Conservation (phyloP, 2,113 vertebrate species). For the Pituophis catenifer region DNA sequence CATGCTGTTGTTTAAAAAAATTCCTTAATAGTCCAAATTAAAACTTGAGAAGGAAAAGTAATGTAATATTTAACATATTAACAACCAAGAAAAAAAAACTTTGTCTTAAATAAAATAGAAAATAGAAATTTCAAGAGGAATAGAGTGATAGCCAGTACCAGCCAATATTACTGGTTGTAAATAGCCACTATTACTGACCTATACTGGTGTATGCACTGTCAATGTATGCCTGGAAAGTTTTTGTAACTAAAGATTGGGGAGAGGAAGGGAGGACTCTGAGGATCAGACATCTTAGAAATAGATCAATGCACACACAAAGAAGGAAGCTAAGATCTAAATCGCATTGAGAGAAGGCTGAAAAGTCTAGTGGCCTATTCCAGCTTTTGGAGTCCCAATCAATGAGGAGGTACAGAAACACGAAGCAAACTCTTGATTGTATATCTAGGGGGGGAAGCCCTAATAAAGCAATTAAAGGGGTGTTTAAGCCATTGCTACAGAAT, state of each 20-base stretch:
- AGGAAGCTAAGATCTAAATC: conserved; percentile 19
- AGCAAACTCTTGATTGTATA: background rate
- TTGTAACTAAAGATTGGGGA: background rate
- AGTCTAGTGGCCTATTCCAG: background rate
- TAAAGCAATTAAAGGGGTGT: conserved; percentile 30
- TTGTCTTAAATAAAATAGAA: background rate
- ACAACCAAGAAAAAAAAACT: background rate
- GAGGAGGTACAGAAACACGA: background rate
- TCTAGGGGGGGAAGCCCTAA: background rate
- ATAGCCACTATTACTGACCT: background rate
- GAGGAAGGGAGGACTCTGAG: background rate
- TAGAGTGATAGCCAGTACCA: background rate
- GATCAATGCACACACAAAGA: background rate
- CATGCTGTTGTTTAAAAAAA: background rate
- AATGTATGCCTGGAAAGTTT: background rate
- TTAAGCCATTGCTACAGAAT: conserved; percentile 21
- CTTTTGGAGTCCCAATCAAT: conserved; percentile 24
- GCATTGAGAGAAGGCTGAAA: background rate
- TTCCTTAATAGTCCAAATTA: background rate
- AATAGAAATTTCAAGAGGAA: background rate
- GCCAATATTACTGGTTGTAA: background rate
- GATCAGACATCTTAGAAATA: background rate
- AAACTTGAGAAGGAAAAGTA: background rate
- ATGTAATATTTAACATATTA: background rate
- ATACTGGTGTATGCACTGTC: background rate